Evolutionary conservation across 2,113 vertebrate species (phyloP).

Genomic region (Mobula hypostoma): DNA sequence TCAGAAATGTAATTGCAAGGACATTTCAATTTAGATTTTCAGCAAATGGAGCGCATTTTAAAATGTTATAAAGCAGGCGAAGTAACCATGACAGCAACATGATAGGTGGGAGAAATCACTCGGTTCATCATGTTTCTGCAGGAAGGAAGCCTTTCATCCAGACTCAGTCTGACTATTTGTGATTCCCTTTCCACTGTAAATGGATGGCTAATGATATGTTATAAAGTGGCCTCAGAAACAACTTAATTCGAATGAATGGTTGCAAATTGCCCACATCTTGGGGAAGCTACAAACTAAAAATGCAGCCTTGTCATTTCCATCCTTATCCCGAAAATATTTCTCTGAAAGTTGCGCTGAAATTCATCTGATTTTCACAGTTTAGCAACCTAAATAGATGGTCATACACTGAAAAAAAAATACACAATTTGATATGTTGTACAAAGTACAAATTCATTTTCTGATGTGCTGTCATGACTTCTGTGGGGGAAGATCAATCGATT

Average conservation of each 20-base stretch:
- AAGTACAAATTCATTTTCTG: not conserved
- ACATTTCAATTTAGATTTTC: no score
- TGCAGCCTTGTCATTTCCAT: not conserved
- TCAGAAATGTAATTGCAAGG: not conserved
- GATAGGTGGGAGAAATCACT: not conserved
- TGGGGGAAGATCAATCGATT: not conserved
- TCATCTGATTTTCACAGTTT: not conserved
- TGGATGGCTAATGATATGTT: not conserved
- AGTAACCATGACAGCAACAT: slow-evolving; percentile 11
- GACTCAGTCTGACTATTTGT: not conserved
- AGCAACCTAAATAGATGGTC: not conserved
- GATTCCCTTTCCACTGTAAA: not conserved
- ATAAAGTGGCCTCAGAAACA: not conserved
- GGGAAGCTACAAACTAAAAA: not conserved
- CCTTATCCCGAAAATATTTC: not conserved
- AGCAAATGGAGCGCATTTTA: no score
- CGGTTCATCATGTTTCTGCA: not conserved
- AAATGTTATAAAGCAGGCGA: no score
- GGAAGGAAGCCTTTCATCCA: not conserved
- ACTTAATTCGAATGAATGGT: not conserved
- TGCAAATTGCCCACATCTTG: not conserved
- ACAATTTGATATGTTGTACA: not conserved
- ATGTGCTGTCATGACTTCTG: not conserved
- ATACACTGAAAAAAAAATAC: not conserved
- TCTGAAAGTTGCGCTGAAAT: not conserved